Evolutionary conservation across 2,888 invertebrate genomes (phyloP).

Genomic region (Morpho achilles): DNA sequence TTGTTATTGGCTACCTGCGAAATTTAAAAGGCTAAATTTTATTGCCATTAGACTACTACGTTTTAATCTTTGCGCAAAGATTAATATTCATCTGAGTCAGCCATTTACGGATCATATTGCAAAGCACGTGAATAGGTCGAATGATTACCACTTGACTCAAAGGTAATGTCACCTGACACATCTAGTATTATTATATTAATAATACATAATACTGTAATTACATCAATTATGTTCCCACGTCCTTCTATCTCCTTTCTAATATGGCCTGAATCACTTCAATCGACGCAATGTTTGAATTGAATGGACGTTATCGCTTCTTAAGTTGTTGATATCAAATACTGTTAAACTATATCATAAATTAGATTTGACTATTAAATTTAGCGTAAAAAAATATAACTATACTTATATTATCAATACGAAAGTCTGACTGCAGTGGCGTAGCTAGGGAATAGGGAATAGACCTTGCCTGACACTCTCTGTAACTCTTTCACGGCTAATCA

Average conservation of each 20-base stretch:
- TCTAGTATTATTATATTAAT: conserved; percentile 26
- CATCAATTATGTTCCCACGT: conserved; percentile 36
- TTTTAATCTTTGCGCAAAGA: not conserved
- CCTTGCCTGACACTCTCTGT: too few relatives aligned
- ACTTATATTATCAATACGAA: too few relatives aligned
- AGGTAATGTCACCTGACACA: conserved; percentile 43
- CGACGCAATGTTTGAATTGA: conserved; percentile 28
- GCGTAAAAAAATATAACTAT: too few relatives aligned
- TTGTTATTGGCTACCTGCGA: conserved; percentile 59
- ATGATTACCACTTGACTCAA: conserved; percentile 44
- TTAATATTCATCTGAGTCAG: not conserved
- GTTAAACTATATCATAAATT: conserved; percentile 1
- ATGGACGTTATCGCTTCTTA: conserved; percentile 24
- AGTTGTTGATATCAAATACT: conserved; percentile 15
- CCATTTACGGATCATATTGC: conserved; percentile 1
- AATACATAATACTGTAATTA: conserved; percentile 25
- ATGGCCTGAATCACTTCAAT: conserved; percentile 36
- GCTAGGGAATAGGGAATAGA: too few relatives aligned
- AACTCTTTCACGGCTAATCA: too few relatives aligned
- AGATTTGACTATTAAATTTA: too few relatives aligned
- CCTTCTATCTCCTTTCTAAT: conserved; percentile 54
- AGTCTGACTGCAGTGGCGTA: too few relatives aligned
- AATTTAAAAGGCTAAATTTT: conserved; percentile 22
- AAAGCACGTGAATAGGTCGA: conserved; percentile 24
- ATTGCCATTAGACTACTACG: not conserved